Conservation (phyloP, 2,797 vertebrate species). For the Sparidentex hasta region DNA sequence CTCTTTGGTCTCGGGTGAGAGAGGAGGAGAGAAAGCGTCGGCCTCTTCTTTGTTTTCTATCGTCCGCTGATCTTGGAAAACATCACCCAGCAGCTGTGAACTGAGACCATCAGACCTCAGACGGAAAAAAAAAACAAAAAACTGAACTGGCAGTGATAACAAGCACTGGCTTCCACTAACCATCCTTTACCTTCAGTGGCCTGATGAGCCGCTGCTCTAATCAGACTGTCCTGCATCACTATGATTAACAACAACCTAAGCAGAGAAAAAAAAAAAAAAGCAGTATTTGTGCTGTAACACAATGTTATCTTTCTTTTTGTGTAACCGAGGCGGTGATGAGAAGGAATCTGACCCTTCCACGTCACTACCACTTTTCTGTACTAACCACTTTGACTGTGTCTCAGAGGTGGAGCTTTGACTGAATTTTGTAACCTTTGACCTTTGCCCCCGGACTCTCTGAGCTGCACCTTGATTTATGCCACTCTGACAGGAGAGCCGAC, state of each 20-base stretch:
- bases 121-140: constrained; percentile 48
- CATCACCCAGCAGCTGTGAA: constrained; percentile 63
- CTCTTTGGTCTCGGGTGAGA: constrained; percentile 40
- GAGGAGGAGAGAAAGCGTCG: constrained; percentile 20
- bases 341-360: constrained; percentile 39
- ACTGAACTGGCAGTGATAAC: constrained; percentile 42
- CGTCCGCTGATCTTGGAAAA: constrained; percentile 41
- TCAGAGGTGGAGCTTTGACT: constrained; percentile 84
- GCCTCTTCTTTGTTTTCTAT: constrained; percentile 42
- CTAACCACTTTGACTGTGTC: constrained; percentile 85
- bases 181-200: constrained; percentile 47
- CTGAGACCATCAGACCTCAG: constrained; percentile 59
- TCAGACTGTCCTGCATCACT: constrained; percentile 47
- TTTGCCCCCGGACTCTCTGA: constrained; percentile 75
- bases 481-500: constrained; percentile 70
- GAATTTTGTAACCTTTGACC: constrained; percentile 80
- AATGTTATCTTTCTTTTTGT: constrained; percentile 52
- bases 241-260: constrained; percentile 45
- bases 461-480: constrained; percentile 84
- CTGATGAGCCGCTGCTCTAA: constrained; percentile 28
- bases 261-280: constrained; percentile 33
- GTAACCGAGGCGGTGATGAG: constrained; percentile 52
- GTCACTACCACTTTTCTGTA: constrained; percentile 57
- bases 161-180: constrained; percentile 57
- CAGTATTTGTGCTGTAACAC: constrained; percentile 59